A percentile compares a stretch with the other conserved stretches of the same genome.
These are phyloP conservation scores for Grammomys surdaster DNA, from an alignment of 2,113 vertebrate genomes.

Conservation along the genomic window DNA sequence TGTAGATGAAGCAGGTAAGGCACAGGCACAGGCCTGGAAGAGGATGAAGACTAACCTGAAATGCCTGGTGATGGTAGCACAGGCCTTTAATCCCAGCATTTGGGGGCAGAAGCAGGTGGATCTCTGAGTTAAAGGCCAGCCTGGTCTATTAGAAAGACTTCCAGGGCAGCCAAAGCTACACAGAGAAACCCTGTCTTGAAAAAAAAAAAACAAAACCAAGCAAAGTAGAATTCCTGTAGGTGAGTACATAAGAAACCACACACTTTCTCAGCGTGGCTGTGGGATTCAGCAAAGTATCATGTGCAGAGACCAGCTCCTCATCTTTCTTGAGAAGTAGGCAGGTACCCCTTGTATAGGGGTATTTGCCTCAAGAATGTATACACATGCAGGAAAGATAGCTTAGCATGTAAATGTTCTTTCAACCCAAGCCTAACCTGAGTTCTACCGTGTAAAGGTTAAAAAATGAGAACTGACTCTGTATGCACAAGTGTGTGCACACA, in stretches of 20 bases:
- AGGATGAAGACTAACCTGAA: background rate
- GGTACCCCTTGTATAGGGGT: background rate
- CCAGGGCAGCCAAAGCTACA: background rate
- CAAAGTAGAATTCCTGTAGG: background rate
- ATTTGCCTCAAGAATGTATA: background rate
- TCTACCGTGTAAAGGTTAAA: background rate
- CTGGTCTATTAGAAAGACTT: background rate
- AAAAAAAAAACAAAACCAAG: background rate
- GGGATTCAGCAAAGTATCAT: background rate
- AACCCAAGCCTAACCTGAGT: background rate
- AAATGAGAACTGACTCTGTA: background rate
- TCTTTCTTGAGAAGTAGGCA: background rate
- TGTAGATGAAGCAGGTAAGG: background rate
- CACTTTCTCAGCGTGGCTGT: background rate
- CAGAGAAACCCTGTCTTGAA: background rate
- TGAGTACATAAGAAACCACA: background rate
- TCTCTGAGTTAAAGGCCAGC: background rate
- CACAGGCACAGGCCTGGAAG: background rate
- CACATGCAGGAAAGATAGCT: background rate
- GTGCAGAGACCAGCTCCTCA: background rate
- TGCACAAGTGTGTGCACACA: background rate
- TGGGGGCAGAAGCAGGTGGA: background rate
- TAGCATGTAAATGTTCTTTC: too few species aligned
- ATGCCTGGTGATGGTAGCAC: background rate
- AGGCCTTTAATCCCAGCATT: background rate